Conservation (phyloP, 2,797 vertebrate species). For the Philypnodon macrostomus region DNA sequence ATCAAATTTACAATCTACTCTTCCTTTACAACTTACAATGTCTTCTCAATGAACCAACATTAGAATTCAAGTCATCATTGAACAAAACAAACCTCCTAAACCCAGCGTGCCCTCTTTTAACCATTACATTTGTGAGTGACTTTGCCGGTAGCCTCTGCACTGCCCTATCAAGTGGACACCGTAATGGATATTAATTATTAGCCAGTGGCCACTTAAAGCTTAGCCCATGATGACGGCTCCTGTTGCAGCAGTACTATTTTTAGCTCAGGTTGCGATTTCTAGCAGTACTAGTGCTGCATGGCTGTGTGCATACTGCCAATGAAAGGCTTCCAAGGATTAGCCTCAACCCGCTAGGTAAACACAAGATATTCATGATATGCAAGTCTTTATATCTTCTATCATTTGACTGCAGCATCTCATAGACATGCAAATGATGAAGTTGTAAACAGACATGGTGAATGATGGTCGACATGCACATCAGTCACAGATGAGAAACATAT, state of each 20-base stretch:
- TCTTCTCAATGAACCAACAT: background rate
- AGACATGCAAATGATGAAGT: background rate
- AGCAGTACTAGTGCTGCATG: constrained; percentile 34
- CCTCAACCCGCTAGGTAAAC: constrained; percentile 37
- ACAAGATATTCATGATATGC: constrained; percentile 15
- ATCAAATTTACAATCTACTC: no score
- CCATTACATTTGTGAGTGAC: constrained; percentile 39
- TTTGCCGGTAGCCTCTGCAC: constrained; percentile 36
- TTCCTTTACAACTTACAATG: no score
- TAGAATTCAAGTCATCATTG: background rate
- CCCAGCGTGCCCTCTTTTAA: constrained; percentile 31
- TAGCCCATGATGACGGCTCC: constrained; percentile 59
- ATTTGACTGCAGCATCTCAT: background rate
- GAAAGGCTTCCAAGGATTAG: constrained; percentile 53
- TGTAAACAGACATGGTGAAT: constrained; percentile 2
- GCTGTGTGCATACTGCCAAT: constrained; percentile 30
- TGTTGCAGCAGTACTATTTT: constrained; percentile 72
- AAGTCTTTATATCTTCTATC: background rate
- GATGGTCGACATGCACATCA: background rate
- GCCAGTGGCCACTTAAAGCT: constrained; percentile 66
- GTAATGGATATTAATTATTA: constrained; percentile 78
- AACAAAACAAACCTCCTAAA: constrained; percentile 5
- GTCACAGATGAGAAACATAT: background rate
- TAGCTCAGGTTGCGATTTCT: constrained; percentile 46
- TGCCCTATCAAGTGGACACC: constrained; percentile 48